Base-by-base conservation (phyloP, 1,140 invertebrate genomes). In the Thaumetopoea pityocampa region DNA sequence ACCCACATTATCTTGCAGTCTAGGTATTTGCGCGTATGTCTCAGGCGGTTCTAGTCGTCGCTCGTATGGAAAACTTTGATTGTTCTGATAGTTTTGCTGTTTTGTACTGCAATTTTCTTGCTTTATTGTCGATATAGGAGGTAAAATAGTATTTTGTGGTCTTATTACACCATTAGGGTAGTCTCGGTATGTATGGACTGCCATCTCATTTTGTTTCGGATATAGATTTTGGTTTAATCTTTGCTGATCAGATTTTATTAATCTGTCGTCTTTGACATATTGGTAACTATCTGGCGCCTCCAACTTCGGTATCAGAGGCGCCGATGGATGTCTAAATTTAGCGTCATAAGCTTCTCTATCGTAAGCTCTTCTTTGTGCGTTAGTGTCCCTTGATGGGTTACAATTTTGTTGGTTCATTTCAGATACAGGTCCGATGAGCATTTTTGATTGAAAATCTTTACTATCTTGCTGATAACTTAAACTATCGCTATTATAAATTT, bases 381-480 rank as follows among this genome's bases (percentile, higher is more conserved):
- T 84, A 9, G 59, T 60, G 24, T 84, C 72, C 14, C 61, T 64
- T 30, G 56, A 15, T 11, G 69, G 38, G 9, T 61, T 51, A 51
- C 68, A 63, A 44, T 74, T 79, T 51, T 86, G 79, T 61, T 85
- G 76, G 52, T 86, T 85, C 54, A 77, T 84, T 58, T 85, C 80
- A 33, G 83, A 86, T 48, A 86, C 84, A 63, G 83, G 84, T 69
- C 85, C 84, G 45, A 87, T 80, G 24, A 85, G 71, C 80, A 87
- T 86, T 70, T 85, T 85, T 14, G 81, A 85, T 54, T 87, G 85
- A 67, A 87, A 86, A 65, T 86, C 84, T 76, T 87, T 87, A 61
- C 66, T 86, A 67, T 86, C 85, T 65, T 72, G 67, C 54, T 73
- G 71, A 66, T 71, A 86, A 68, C 51, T 62, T 64, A 77, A 67